phyloP scores from a whole-genome alignment of 1,140 invertebrate genomes.

The Pogonognathellus flavescens region DNA sequence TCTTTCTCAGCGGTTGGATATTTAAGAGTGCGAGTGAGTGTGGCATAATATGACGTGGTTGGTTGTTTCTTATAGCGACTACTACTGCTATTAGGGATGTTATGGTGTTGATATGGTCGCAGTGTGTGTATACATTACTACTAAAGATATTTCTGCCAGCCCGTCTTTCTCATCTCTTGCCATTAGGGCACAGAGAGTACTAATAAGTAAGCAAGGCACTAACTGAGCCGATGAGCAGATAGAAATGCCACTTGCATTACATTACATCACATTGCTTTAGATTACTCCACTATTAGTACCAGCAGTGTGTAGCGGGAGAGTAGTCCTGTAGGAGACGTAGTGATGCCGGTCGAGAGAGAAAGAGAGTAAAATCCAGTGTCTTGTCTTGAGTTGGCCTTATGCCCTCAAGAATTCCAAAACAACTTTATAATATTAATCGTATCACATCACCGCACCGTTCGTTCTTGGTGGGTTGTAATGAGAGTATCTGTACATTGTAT shows the following conservation, averaged over 20 bases:
- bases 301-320: neutral
- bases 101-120: no score
- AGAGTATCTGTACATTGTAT: slow-evolving; percentile 21
- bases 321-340: neutral
- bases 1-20: neutral
- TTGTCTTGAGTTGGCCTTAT: slow-evolving; percentile 50
- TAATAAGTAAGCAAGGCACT: slow-evolving; percentile 28
- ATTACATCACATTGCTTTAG: neutral
- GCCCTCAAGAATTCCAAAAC: slow-evolving; percentile 56
- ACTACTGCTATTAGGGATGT: neutral
- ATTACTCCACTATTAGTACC: no score
- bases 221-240: slow-evolving; percentile 4
- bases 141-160: neutral
- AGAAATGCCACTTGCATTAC: slow-evolving; percentile 9
- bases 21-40: neutral
- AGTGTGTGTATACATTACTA: no score
- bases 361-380: slow-evolving; percentile 18
- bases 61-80: no score
- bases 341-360: neutral
- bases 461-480: slow-evolving; percentile 17
- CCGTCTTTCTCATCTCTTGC: neutral
- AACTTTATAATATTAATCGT: slow-evolving; percentile 63
- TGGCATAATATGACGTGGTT: no score
- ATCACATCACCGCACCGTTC: slow-evolving; percentile 54
- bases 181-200: neutral